phyloP scores from a whole-genome alignment of 1,140 invertebrate species.

The Atta colombica region DNA sequence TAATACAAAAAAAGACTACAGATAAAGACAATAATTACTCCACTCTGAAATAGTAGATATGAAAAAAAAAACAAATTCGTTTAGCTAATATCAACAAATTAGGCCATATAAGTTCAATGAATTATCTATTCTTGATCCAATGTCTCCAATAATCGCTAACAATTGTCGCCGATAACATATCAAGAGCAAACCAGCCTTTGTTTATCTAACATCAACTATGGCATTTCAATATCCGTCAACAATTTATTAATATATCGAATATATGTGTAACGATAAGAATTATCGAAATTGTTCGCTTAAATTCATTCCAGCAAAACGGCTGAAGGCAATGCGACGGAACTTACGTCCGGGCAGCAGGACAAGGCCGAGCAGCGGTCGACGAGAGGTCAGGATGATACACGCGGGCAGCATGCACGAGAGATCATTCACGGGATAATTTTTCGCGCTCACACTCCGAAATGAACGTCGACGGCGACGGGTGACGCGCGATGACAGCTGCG shows the following conservation, averaged over 20 bases:
- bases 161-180: neutral
- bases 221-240: neutral
- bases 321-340: neutral
- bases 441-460: neutral
- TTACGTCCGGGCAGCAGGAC: slow-evolving; percentile 8
- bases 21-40: neutral
- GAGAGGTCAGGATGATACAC: neutral
- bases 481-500: slow-evolving; percentile 32
- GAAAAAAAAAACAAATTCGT: neutral
- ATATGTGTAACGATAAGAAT: neutral
- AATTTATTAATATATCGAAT: neutral
- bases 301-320: too few relatives aligned
- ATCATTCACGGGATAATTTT: neutral
- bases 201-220: slow-evolving; percentile 9
- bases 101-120: neutral
- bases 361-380: neutral
- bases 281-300: neutral
- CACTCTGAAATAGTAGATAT: neutral
- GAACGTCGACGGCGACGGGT: neutral
- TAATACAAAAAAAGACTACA: too few relatives aligned
- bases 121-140: neutral
- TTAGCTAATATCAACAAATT: neutral
- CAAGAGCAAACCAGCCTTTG: neutral
- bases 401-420: neutral
- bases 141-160: neutral